Percentiles rank a stretch among this genome's conserved stretches.
phyloP scores from a whole-genome alignment of 1,140 invertebrate genomes.

The Helicoverpa armigera region DNA sequence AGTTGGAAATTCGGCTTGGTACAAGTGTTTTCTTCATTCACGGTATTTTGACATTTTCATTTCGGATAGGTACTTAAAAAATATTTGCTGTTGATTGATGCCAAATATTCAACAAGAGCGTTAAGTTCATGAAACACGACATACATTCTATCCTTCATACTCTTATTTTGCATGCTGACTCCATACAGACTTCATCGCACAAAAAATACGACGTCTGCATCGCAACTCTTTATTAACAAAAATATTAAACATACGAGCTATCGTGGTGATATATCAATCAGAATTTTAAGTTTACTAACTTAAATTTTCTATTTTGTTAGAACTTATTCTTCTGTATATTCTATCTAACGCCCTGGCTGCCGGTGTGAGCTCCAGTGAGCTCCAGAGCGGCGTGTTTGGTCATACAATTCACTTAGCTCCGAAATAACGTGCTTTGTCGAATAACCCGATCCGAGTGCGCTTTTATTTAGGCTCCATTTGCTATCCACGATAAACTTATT shows the following conservation, averaged over 20 bases:
- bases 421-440: conserved; percentile 11
- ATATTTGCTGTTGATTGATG: too few relatives aligned
- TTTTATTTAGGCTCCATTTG: background rate
- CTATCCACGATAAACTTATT: background rate
- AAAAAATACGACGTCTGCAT: too few relatives aligned
- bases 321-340: background rate
- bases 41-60: background rate
- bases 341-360: background rate
- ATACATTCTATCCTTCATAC: too few relatives aligned
- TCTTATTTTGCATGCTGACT: too few relatives aligned
- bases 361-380: background rate
- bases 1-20: background rate
- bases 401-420: conserved; percentile 27
- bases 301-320: background rate
- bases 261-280: too few relatives aligned
- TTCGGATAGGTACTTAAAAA: background rate
- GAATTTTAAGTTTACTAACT: too few relatives aligned
- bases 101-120: too few relatives aligned
- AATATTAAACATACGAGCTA: too few relatives aligned
- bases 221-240: too few relatives aligned
- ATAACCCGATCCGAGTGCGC: conserved; percentile 11
- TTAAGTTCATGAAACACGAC: too few relatives aligned
- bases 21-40: background rate
- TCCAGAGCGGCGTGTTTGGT: conserved; percentile 2
- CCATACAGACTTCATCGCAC: too few relatives aligned